Base-by-base conservation (phyloP, 2,888 invertebrate genomes). In the Tyria jacobaeae region DNA sequence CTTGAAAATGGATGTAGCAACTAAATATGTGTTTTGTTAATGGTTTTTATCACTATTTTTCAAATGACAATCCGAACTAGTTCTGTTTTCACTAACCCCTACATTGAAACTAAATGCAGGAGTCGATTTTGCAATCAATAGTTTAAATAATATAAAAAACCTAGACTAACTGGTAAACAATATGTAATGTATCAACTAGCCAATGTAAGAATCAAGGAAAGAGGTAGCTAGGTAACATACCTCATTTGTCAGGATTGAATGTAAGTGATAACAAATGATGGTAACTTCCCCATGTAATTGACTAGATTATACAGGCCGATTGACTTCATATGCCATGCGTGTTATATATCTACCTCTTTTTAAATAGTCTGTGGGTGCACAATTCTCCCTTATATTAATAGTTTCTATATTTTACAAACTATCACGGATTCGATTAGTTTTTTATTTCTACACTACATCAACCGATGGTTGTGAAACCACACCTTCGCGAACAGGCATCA, bases 381-480 rank as follows among this genome's bases (percentile, higher is more conserved):
- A n/a, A n/a, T n/a, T n/a, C n/a, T n/a, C n/a, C n/a, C n/a, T n/a
- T n/a, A n/a, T n/a, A n/a, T n/a, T n/a, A n/a, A n/a, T n/a, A n/a
- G n/a, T n/a, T n/a, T n/a, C n/a, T n/a, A n/a, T n/a, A n/a, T n/a
- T n/a, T 21, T 35, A 14, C 7, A 35, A 7, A 1, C 21, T 34
- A 4, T 50, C 15, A 21, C 3, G 3, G 6, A 12, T 34, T 14
- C 15, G 3, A 25, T 15, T 54, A 14, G 21, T 9, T 10, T 47
- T n/a, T 37, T 52, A 17, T 25, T 34, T 10, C n/a, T 17, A 31
- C 27, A 31, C 4, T 31, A 6, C 27, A 0, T 31, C 27, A 6
- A 31, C 27, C 27, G 27, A 41, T 48, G 60, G 60, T 64, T 64
- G 64, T 64, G 60, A 48, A 41, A 49, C 34, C 27, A 39, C 21